A percentile compares a stretch with the other conserved stretches of the same genome.
phyloP scores from a whole-genome alignment of 2,888 invertebrate genomes.

The Cecidostiba fungosa region DNA sequence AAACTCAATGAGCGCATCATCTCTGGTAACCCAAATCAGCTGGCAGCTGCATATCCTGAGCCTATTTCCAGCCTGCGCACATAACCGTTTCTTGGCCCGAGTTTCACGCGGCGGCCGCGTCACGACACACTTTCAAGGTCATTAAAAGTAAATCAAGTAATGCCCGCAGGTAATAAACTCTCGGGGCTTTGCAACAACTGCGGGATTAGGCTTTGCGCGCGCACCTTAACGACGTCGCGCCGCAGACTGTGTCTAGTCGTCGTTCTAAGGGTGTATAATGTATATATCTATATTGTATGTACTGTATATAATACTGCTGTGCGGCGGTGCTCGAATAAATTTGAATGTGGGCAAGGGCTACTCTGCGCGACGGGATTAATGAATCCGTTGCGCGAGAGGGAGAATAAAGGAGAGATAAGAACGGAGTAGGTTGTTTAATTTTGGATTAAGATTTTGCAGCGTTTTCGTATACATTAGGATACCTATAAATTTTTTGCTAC shows the following conservation, averaged over 20 bases:
- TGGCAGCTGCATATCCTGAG: not conserved
- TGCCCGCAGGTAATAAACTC: slow-evolving; percentile 24
- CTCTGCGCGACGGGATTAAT: slow-evolving; percentile 24
- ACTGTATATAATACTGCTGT: not conserved
- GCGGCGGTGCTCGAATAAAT: slow-evolving; percentile 26
- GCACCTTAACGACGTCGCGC: no score
- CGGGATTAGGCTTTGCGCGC: not conserved
- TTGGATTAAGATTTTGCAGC: no score
- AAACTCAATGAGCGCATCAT: not conserved
- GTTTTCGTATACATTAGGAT: no score
- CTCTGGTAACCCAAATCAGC: not conserved
- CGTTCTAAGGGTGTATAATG: no score
- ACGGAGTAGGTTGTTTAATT: no score
- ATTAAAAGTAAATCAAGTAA: slow-evolving; percentile 57
- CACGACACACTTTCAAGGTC: slow-evolving; percentile 56
- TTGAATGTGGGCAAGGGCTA: not conserved
- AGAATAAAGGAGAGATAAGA: no score
- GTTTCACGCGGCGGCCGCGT: slow-evolving; percentile 11
- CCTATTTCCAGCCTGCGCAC: no score
- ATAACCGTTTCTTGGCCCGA: slow-evolving; percentile 54
- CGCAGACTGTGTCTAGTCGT: no score
- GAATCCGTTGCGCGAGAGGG: not conserved
- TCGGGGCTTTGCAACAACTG: not conserved
- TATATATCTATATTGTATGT: no score
- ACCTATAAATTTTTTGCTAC: no score